Base-by-base conservation (phyloP, 2,797 vertebrate genomes). In the Phoeniculus purpureus region DNA sequence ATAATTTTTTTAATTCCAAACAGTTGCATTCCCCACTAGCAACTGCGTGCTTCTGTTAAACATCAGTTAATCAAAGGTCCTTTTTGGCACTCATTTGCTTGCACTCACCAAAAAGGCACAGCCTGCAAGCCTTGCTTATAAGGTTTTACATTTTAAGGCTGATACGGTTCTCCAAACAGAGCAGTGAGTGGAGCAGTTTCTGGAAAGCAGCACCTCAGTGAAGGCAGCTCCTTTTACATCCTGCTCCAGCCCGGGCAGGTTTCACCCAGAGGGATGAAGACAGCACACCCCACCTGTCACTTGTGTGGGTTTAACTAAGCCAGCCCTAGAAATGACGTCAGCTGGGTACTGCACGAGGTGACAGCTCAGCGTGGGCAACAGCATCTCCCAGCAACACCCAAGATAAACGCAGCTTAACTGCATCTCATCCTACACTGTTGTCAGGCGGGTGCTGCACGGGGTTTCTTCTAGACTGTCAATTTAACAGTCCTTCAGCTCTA, bases 311-410 rank as follows among this genome's bases (percentile, higher is more conserved):
- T 64, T 23, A 65, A 34, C 67, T n/a, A 6, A 77, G 50, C 37
- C 76, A 50, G 68, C 4, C 62, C 62, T 43, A 2, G 37, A 64
- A 89, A 22, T 1, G 0, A 23, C 1, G 3, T 37, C 65, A 29
- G 26, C 45, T 20, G 71, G 25, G 48, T 14, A 23, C 32, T 3
- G n/a, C 70, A 17, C 0, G 0, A 56, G 67, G 26, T 3, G 10
- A 54, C 27, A 47, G 48, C 71, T 55, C 67, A 18, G 27, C 0
- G 0, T 16, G 32, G 64, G 56, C 75, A 75, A 22, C 59, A 51
- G 43, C 55, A 61, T 8, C 75, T 89, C 60, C 70, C 78, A 77
- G 50, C 17, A 50, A 32, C 47, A 34, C 12, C 10, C 11, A 3
- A 26, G 48, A 8, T 4, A 87, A 77, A 58, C 1, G 22, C 66